phyloP scores from a whole-genome alignment of 2,797 vertebrate species.

The Dryobates pubescens region DNA sequence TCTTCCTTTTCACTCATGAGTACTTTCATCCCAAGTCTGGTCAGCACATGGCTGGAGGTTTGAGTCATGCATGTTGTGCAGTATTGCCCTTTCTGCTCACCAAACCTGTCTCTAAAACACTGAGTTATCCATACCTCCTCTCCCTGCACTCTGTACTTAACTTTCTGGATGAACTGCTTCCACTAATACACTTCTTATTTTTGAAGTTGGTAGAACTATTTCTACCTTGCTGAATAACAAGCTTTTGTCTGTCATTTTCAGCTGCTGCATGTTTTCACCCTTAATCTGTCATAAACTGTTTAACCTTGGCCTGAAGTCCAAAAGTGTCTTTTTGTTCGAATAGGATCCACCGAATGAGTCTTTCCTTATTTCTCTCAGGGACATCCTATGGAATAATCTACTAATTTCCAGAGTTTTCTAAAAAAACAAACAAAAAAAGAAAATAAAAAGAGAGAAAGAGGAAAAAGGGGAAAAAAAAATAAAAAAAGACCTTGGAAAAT shows the following conservation, averaged over 20 bases:
- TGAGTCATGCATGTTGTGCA: background rate
- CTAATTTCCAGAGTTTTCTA: background rate
- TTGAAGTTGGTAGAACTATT: background rate
- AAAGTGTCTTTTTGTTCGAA: background rate
- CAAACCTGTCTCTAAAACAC: background rate
- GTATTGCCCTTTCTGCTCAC: background rate
- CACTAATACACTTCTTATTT: background rate
- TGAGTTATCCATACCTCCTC: background rate
- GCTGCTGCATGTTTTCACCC: background rate
- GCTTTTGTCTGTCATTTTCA: background rate
- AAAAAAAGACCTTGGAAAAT: background rate
- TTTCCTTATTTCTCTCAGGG: background rate
- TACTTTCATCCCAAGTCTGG: background rate
- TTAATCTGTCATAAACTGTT: background rate
- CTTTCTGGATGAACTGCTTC: background rate
- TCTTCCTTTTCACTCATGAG: background rate
- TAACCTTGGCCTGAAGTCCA: background rate
- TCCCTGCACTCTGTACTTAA: background rate
- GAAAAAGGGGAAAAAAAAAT: no score
- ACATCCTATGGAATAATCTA: background rate
- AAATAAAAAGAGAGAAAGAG: no score
- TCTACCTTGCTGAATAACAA: background rate
- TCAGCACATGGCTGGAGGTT: background rate
- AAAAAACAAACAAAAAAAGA: background rate
- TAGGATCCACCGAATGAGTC: rapidly evolving